Conservation (phyloP, 2,797 vertebrate species). For the Gobio occitaniae region DNA sequence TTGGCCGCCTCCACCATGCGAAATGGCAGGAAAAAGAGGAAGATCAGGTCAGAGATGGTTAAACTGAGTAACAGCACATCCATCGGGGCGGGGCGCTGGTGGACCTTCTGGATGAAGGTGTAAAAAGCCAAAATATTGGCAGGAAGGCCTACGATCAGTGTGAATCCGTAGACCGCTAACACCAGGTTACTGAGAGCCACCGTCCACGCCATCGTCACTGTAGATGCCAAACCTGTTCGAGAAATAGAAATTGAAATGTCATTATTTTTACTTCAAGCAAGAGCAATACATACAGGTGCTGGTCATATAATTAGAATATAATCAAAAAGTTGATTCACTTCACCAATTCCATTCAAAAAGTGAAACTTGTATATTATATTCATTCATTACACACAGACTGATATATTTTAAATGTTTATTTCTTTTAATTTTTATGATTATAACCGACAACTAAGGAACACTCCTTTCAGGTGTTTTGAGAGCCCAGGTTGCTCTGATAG, state of each 20-base stretch:
- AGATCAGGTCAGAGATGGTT: conserved; percentile 65
- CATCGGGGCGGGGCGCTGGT: conserved; percentile 56
- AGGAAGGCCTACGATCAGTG: conserved; percentile 52
- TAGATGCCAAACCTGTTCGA: neutral
- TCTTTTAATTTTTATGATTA: no score
- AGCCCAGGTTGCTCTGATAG: no score
- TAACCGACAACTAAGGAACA: no score
- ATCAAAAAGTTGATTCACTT: no score
- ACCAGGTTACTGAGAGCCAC: conserved; percentile 39
- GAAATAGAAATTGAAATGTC: neutral
- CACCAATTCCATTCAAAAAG: no score
- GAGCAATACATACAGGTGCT: neutral
- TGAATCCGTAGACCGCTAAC: conserved; percentile 58
- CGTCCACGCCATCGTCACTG: conserved; percentile 35
- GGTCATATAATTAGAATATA: no score
- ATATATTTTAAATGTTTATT: no score
- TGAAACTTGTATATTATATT: no score
- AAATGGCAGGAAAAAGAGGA: conserved; percentile 69
- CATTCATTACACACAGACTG: no score
- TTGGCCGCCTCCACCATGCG: conserved; percentile 66
- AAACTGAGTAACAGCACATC: conserved; percentile 60
- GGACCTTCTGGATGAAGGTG: conserved; percentile 61
- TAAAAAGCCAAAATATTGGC: conserved; percentile 55
- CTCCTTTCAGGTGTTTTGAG: no score
- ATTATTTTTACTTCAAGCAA: neutral